phyloP scores from a whole-genome alignment of 2,797 vertebrate genomes.

The Fistularia commersonii region DNA sequence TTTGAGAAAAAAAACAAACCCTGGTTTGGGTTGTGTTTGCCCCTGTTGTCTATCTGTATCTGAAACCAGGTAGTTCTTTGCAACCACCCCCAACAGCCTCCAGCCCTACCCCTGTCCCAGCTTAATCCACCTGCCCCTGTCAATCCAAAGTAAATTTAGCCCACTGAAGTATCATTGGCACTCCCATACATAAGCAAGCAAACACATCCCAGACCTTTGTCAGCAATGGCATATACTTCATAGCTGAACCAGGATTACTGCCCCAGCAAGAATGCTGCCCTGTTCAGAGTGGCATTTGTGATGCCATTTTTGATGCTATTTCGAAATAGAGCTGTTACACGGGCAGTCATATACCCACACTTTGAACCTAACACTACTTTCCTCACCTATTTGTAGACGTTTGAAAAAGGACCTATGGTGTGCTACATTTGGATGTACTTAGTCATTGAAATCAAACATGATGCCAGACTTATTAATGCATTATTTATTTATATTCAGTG shows the following conservation, averaged over 20 bases:
- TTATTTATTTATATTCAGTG: too few relatives aligned
- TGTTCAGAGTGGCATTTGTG: conserved; percentile 75
- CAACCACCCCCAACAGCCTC: conserved; percentile 37
- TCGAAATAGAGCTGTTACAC: not conserved
- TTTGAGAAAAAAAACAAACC: conserved; percentile 97
- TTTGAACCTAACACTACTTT: too few relatives aligned
- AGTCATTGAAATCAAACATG: too few relatives aligned
- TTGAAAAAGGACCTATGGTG: too few relatives aligned
- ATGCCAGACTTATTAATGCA: too few relatives aligned
- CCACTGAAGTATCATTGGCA: conserved; percentile 57
- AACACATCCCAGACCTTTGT: conserved; percentile 50
- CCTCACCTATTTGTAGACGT: too few relatives aligned
- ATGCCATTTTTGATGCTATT: conserved; percentile 5
- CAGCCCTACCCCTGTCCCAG: conserved; percentile 41
- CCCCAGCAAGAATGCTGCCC: conserved; percentile 62
- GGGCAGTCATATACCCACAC: too few relatives aligned
- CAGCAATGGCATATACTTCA: conserved; percentile 45
- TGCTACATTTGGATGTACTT: too few relatives aligned
- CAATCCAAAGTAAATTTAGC: conserved; percentile 96
- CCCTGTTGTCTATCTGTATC: conserved; percentile 84
- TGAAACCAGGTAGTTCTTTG: conserved; percentile 80
- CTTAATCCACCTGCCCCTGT: conserved; percentile 87
- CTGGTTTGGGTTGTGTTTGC: conserved; percentile 87
- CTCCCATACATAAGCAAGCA: conserved; percentile 17
- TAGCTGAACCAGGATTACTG: conserved; percentile 45